Percentiles rank a stretch among this genome's conserved stretches.
phyloP scores from a whole-genome alignment of 1,140 invertebrate genomes.

The Bathynomus jamesi region DNA sequence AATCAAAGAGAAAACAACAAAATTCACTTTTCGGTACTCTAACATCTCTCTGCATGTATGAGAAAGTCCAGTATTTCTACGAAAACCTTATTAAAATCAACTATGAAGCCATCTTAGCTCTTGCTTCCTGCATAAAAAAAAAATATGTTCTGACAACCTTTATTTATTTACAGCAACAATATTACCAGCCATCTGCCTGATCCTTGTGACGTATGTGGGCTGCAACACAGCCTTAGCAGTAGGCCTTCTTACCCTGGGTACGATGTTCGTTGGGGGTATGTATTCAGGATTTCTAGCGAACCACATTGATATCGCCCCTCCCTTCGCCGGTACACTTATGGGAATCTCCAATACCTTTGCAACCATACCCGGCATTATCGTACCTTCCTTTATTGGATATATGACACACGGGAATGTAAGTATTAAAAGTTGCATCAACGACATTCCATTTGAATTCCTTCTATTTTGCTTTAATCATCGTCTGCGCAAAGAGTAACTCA shows the following conservation, averaged over 20 bases:
- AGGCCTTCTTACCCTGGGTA: constrained; percentile 65
- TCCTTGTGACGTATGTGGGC: constrained; percentile 59
- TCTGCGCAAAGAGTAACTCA: too few species aligned
- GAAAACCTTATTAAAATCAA: too few species aligned
- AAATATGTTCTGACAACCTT: too few species aligned
- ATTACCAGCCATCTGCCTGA: constrained; percentile 59
- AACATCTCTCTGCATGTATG: too few species aligned
- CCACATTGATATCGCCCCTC: constrained; percentile 78
- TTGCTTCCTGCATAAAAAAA: too few species aligned
- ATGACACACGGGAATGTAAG: constrained; percentile 59
- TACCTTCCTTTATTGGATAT: constrained; percentile 67
- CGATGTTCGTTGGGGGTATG: constrained; percentile 72
- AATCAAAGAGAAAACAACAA: too few species aligned
- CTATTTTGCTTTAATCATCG: too few species aligned
- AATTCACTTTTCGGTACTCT: too few species aligned
- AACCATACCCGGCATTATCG: constrained; percentile 77
- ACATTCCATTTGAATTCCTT: too few species aligned
- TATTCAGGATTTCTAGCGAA: constrained; percentile 81
- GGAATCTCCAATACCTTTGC: constrained; percentile 77
- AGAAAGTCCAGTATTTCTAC: too few species aligned
- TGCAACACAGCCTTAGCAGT: constrained; percentile 64
- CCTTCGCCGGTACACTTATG: constrained; percentile 79
- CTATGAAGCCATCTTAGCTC: too few species aligned
- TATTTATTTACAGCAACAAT: constrained; percentile 53
- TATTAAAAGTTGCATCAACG: constrained; percentile 8